Conservation (phyloP, 2,797 vertebrate species). For the Melanogrammus aeglefinus region DNA sequence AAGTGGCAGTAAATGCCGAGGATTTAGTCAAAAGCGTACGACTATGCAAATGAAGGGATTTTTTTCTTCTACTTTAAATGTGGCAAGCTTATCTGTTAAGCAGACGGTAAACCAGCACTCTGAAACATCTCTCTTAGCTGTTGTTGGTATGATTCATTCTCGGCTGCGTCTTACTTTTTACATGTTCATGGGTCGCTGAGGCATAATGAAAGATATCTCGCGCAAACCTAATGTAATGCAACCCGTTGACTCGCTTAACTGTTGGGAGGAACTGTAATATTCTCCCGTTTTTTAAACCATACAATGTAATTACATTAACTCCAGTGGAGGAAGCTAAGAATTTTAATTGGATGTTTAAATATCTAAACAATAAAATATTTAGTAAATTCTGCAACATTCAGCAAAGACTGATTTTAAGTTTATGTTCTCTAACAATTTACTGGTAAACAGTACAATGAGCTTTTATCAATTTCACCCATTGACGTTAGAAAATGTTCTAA, state of each 20-base stretch:
- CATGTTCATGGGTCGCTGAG: neutral
- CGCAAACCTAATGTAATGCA: neutral
- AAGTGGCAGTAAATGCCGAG: neutral
- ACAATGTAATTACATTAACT: neutral
- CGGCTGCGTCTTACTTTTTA: neutral
- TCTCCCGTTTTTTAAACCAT: neutral
- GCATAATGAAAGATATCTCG: neutral
- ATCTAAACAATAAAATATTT: no score
- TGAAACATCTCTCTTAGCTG: neutral
- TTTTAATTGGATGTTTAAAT: neutral
- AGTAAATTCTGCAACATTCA: neutral
- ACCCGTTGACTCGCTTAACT: neutral
- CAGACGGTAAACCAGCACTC: neutral
- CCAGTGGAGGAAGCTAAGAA: neutral
- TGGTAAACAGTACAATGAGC: neutral
- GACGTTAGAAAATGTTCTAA: neutral
- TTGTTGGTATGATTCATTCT: neutral
- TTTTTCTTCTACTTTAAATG: neutral
- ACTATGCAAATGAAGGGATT: neutral
- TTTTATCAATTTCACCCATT: neutral
- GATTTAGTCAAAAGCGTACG: neutral
- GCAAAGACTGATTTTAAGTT: neutral
- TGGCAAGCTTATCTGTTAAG: neutral
- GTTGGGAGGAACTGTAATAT: neutral
- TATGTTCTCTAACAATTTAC: neutral